Base-by-base conservation (phyloP, 2,113 vertebrate genomes). In the Desmodus rotundus region DNA sequence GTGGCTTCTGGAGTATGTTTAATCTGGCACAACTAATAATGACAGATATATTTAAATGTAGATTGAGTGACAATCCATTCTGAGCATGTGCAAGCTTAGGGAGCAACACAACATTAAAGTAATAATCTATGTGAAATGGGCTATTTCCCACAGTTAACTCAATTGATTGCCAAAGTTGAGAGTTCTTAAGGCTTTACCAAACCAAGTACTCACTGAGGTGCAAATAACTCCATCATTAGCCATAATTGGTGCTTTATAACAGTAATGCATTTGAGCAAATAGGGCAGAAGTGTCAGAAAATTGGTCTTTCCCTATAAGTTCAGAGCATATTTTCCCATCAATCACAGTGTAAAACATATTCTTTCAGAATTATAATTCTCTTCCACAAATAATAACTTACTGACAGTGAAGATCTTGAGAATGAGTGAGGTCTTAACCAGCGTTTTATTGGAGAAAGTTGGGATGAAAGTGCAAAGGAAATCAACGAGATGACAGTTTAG, bases 171-270 rank as follows among this genome's bases (percentile, higher is more conserved):
- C 89, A 91, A 95, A 97, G 36, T 78, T 83, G 45, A 95, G 95
- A 97, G 78, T 93, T 80, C 91, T 98, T 97, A 97, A 74, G 77
- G 89, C 95, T 97, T 97, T 94, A 96, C 94, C 90, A 93, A 91
- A 89, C 61, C 78, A 72, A 88, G 91, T 95, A 87, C 92, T 98
- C 98, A 93, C 54, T 95, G 73, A 93, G 84, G 82, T 93, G 93
- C 97, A 96, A 96, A 5, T 56, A 82, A 91, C 90, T 65, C 63
- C 17, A 17, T 96, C 93, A 97, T 43, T 86, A 90, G 74, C 74
- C 2, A 24, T 61, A 63, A 96, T 96, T 95, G 78, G 38, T 83
- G 8, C 96, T 90, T 95, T 97, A 93, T 61, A 95, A 67, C 12
- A 68, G 1, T 87, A 33, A 38, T 88, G 84, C 92, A n/a, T 89